These are phyloP conservation scores for Lasiommata megera DNA, from an alignment of 2,888 invertebrate species.

Conservation along the genomic window DNA sequence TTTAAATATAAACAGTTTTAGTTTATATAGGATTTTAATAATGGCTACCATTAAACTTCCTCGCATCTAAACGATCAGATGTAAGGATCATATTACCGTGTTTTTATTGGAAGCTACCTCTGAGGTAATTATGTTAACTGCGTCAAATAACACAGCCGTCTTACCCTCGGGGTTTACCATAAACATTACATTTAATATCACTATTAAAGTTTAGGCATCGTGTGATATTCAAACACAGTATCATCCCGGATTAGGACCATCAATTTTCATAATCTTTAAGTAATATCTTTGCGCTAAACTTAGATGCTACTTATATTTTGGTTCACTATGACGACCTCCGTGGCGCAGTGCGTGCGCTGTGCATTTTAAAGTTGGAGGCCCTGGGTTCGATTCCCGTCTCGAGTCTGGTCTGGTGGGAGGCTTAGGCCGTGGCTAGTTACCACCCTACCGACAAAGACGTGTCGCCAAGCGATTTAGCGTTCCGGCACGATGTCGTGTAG, in stretches of 20 bases:
- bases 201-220: conserved; percentile 16
- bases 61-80: conserved; percentile 4
- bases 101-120: conserved; percentile 13
- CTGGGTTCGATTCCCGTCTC: too few relatives aligned
- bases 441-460: too few relatives aligned
- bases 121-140: conserved; percentile 11
- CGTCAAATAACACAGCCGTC: conserved; percentile 13
- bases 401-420: too few relatives aligned
- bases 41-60: background rate
- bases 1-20: background rate
- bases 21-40: background rate
- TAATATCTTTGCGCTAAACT: too few relatives aligned
- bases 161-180: conserved; percentile 4
- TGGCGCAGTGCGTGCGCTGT: too few relatives aligned
- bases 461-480: too few relatives aligned
- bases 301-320: too few relatives aligned
- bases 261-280: too few relatives aligned
- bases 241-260: background rate
- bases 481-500: too few relatives aligned
- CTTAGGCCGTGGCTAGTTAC: too few relatives aligned
- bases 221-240: background rate
- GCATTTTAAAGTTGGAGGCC: too few relatives aligned
- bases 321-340: too few relatives aligned
- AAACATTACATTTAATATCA: conserved; percentile 23
- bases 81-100: conserved; percentile 10